A percentile compares a stretch with the other conserved stretches of the same genome.
Evolutionary conservation across 2,888 invertebrate genomes (phyloP).

Genomic region (Cloeon dipterum): DNA sequence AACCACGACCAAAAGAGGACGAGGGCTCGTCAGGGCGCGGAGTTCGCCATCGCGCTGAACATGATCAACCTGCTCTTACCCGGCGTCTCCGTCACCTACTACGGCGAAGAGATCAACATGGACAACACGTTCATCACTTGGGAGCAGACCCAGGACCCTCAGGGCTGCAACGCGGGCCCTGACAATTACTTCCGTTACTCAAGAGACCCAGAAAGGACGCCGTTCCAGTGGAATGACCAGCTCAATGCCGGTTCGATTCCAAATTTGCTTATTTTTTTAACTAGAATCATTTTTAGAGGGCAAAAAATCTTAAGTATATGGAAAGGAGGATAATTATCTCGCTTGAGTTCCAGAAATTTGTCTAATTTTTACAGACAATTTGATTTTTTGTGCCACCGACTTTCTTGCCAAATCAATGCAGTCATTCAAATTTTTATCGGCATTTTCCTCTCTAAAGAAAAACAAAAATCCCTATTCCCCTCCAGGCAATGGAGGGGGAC

Average conservation of each 20-base stretch:
- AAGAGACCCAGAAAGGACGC: constrained; percentile 13
- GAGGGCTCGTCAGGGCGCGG: constrained; percentile 33
- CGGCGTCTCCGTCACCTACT: constrained; percentile 54
- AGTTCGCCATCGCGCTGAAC: constrained; percentile 42
- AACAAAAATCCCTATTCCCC: no score
- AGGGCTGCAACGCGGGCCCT: constrained; percentile 11
- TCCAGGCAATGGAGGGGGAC: no score
- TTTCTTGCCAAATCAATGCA: no score
- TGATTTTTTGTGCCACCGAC: no score
- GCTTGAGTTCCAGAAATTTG: no score
- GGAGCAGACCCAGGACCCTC: constrained; percentile 36
- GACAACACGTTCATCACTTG: constrained; percentile 31
- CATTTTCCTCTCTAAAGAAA: no score
- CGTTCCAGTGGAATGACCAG: constrained; percentile 14
- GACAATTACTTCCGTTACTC: constrained; percentile 9
- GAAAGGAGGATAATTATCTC: no score
- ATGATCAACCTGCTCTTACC: constrained; percentile 46
- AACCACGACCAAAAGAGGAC: constrained; percentile 44
- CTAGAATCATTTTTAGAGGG: no score
- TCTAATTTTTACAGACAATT: no score
- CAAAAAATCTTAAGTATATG: no score
- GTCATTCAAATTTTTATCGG: no score
- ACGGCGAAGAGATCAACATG: constrained; percentile 73
- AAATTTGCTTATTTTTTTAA: not conserved
- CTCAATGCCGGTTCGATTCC: not conserved